Percentiles rank a stretch among this genome's conserved stretches.
Conservation (phyloP, 2,888 invertebrate species). For the Synanthedon myopaeformis region DNA sequence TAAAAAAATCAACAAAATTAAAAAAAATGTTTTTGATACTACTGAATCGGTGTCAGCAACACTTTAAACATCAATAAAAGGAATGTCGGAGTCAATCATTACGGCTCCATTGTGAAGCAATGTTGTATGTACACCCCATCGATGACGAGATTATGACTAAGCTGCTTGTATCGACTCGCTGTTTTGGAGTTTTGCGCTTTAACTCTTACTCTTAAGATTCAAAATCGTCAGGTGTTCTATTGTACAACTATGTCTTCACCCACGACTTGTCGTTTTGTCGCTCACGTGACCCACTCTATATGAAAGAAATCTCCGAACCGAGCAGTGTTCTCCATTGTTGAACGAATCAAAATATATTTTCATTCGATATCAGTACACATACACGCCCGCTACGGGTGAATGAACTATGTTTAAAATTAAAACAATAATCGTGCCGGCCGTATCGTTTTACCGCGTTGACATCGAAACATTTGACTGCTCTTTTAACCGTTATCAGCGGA, state of each 20-base stretch:
- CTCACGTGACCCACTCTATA: neutral
- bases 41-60: too few species aligned
- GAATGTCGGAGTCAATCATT: neutral
- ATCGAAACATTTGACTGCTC: conserved; percentile 16
- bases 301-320: neutral
- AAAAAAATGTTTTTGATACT: too few species aligned
- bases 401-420: neutral
- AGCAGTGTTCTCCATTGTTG: neutral
- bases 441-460: conserved; percentile 17
- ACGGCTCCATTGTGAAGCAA: neutral
- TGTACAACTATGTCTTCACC: neutral
- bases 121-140: neutral
- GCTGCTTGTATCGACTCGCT: neutral
- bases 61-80: neutral
- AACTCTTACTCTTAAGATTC: too few species aligned
- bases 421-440: conserved; percentile 3
- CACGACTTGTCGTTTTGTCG: neutral
- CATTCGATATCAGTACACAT: neutral
- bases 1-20: too few species aligned
- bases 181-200: too few species aligned
- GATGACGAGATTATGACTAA: neutral
- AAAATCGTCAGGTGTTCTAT: too few species aligned
- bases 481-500: conserved; percentile 18
- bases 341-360: neutral
- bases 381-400: neutral